Evolutionary conservation across 2,797 vertebrate species (phyloP).

Genomic region (Peromyscus nudipes): DNA sequence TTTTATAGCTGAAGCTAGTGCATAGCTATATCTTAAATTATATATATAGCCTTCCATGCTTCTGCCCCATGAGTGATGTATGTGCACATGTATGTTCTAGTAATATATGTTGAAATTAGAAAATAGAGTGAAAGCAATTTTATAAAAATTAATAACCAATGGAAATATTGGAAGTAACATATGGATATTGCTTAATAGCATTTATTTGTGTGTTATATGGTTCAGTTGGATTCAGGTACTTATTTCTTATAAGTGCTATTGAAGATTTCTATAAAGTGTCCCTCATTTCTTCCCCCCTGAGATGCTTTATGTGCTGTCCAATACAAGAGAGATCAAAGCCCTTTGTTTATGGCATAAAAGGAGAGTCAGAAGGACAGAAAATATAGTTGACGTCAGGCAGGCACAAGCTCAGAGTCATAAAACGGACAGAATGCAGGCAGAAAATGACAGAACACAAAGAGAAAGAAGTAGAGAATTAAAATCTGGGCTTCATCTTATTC

Average conservation of each 20-base stretch:
- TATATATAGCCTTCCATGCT: background rate
- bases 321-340: background rate
- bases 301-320: background rate
- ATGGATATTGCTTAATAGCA: background rate
- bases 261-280: background rate
- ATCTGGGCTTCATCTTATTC: background rate
- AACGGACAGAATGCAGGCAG: background rate
- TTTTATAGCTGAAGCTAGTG: background rate
- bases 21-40: background rate
- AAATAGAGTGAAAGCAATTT: background rate
- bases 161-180: background rate
- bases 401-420: background rate
- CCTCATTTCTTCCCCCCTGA: background rate
- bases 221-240: background rate
- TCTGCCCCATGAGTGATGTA: background rate
- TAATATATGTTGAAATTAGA: background rate
- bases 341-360: background rate
- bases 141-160: background rate
- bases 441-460: background rate
- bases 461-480: background rate
- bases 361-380: background rate
- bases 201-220: background rate
- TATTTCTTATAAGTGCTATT: background rate
- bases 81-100: background rate
- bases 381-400: background rate